Base-by-base conservation (phyloP, 2,797 vertebrate species). In the Sebastes reedi region DNA sequence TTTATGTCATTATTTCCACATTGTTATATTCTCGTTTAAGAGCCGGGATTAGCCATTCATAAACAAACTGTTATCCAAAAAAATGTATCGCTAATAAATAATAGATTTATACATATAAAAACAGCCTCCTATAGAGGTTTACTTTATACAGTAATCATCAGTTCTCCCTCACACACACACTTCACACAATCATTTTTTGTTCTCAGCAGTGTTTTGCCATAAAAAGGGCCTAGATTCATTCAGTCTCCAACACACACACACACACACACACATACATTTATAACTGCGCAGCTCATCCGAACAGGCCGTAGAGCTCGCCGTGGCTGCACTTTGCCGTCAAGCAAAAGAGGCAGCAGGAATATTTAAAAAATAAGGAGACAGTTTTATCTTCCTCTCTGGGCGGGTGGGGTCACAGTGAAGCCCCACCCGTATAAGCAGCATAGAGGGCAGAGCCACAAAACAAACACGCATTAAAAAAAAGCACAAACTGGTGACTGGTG, bases 21-120 rank as follows among this genome's bases (percentile, higher is more conserved):
- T 85, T 62, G 72, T 67, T 82, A 81, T 75, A 61, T 72, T 80
- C 65, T 72, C 14, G 55, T 81, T 64, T 71, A 75, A 81, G 77
- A 91, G 84, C 61, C 24, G 67, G 80, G 75, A 87, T 86, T 85
- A 93, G 75, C 83, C 64, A 27, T 86, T 88, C 68, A 88, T 81
- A 79, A 89, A 93, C 84, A 91, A 92, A 91, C 74, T 55, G 87
- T 92, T 91, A 88, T 86, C 93, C 78, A 88, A 94, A 95, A 94
- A 90, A 39, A 39, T 59, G 42, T 82, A 82, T 92, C 60, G 58
- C 94, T 95, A 96, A 96, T 96, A 96, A 96, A 96, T 96, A 96
- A 94, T 83, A 87, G 70, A 84, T 91, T 92, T 94, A 84, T 91
- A 95, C 91, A 92, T 94, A 92, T 92, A 94, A 94, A 95, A 94